Conservation (phyloP, 2,797 vertebrate species). For the Phataginus tetradactyla region DNA sequence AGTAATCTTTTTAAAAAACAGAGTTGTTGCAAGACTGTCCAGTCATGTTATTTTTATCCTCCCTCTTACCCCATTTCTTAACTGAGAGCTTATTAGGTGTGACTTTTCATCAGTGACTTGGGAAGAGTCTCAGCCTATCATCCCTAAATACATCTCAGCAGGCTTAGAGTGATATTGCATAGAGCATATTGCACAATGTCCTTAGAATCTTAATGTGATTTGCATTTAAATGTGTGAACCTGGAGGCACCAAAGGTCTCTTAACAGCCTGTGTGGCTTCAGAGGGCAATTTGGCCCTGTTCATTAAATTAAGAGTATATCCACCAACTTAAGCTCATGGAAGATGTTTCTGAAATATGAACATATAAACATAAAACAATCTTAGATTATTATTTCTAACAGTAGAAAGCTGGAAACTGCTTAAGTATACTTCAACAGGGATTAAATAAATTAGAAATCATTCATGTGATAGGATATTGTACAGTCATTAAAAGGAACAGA, state of each 20-base stretch:
- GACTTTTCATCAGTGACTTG: neutral
- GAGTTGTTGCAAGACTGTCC: neutral
- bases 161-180: neutral
- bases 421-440: neutral
- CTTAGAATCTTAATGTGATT: neutral
- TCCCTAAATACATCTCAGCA: neutral
- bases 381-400: neutral
- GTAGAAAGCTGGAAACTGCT: neutral
- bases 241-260: neutral
- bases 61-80: constrained; percentile 11
- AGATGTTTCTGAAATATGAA: neutral
- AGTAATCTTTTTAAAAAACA: constrained; percentile 5
- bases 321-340: neutral
- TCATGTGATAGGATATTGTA: neutral
- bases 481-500: neutral
- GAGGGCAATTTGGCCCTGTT: neutral
- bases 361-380: neutral
- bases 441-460: neutral
- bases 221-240: neutral
- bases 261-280: neutral
- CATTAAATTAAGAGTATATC: neutral
- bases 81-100: neutral
- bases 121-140: neutral
- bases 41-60: constrained; percentile 30
- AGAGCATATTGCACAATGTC: neutral